Evolutionary conservation across 2,797 vertebrate species (phyloP).

Genomic region (Scomberomorus guttatus): DNA sequence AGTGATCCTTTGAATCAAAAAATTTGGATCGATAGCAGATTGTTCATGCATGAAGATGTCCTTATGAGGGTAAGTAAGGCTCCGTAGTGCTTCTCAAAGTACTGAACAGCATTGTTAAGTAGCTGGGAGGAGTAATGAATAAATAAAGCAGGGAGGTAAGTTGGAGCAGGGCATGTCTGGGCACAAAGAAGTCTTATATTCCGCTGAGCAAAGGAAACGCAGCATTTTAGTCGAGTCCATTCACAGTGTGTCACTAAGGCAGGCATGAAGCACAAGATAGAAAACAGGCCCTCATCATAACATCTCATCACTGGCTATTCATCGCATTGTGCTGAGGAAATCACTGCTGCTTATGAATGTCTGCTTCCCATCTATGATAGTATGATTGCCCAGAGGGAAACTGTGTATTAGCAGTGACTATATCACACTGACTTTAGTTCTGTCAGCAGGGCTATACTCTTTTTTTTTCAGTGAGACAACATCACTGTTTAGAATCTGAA

Average conservation of each 20-base stretch:
- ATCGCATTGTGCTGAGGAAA: slow-evolving; percentile 69
- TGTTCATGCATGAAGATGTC: slow-evolving; percentile 45
- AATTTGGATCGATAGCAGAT: slow-evolving; percentile 57
- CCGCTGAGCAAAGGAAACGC: slow-evolving; percentile 52
- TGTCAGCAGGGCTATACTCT: slow-evolving; percentile 33
- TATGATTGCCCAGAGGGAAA: slow-evolving; percentile 25
- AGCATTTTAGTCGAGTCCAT: slow-evolving; percentile 26
- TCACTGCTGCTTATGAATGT: slow-evolving; percentile 67
- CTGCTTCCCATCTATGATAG: slow-evolving; percentile 65
- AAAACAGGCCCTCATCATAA: slow-evolving; percentile 75
- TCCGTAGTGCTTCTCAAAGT: slow-evolving; percentile 40
- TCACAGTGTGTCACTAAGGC: slow-evolving; percentile 43
- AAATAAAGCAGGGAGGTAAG: slow-evolving; percentile 36
- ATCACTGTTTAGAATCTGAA: neutral
- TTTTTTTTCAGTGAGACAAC: neutral
- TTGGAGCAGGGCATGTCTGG: slow-evolving; percentile 56
- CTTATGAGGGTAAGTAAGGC: slow-evolving; percentile 36
- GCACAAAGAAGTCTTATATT: slow-evolving; percentile 49
- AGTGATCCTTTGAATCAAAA: slow-evolving; percentile 54
- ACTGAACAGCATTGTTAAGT: slow-evolving; percentile 56
- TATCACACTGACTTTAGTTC: slow-evolving; percentile 23
- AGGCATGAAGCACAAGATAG: slow-evolving; percentile 50
- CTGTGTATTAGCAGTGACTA: slow-evolving; percentile 22
- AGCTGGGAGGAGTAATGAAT: slow-evolving; percentile 54
- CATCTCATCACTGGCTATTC: slow-evolving; percentile 72